A percentile compares a stretch with the other conserved stretches of the same genome.
Conservation (phyloP, 2,888 invertebrate species). For the Automeris io region DNA sequence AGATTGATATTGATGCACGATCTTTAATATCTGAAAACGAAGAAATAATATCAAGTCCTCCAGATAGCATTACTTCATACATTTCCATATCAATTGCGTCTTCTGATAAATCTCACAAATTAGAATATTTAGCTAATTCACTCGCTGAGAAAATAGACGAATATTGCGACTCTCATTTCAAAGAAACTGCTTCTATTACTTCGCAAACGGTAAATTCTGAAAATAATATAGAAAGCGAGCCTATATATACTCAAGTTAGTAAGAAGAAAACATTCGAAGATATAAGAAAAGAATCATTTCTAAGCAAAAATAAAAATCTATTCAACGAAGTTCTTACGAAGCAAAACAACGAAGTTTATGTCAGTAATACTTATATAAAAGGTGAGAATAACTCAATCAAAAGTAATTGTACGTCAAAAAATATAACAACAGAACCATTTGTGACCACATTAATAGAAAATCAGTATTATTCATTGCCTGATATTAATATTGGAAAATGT, state of each 20-base stretch:
- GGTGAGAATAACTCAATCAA: conserved; percentile 56
- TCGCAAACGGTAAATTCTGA: conserved; percentile 42
- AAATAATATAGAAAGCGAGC: conserved; percentile 47
- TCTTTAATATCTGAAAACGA: conserved; percentile 68
- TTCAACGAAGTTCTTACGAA: conserved; percentile 49
- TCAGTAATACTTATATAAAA: conserved; percentile 60
- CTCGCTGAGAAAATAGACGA: conserved; percentile 73
- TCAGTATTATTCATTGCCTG: conserved; percentile 83
- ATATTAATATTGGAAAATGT: conserved; percentile 82
- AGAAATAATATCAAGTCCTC: conserved; percentile 64
- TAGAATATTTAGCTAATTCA: conserved; percentile 70
- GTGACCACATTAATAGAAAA: conserved; percentile 78
- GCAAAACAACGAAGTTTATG: conserved; percentile 53
- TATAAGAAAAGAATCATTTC: conserved; percentile 53
- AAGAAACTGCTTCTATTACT: conserved; percentile 46
- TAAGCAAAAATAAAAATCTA: conserved; percentile 51
- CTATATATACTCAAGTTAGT: conserved; percentile 62
- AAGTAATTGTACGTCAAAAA: conserved; percentile 60
- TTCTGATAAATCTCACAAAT: conserved; percentile 68
- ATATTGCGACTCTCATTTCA: conserved; percentile 68
- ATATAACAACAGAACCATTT: conserved; percentile 69
- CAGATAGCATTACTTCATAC: conserved; percentile 72
- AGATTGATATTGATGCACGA: conserved; percentile 42
- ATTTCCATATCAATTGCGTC: conserved; percentile 71
- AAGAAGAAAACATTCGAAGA: conserved; percentile 77